Evolutionary conservation across 2,113 vertebrate species (phyloP).

Genomic region (Melanotaenia duboulayi): DNA sequence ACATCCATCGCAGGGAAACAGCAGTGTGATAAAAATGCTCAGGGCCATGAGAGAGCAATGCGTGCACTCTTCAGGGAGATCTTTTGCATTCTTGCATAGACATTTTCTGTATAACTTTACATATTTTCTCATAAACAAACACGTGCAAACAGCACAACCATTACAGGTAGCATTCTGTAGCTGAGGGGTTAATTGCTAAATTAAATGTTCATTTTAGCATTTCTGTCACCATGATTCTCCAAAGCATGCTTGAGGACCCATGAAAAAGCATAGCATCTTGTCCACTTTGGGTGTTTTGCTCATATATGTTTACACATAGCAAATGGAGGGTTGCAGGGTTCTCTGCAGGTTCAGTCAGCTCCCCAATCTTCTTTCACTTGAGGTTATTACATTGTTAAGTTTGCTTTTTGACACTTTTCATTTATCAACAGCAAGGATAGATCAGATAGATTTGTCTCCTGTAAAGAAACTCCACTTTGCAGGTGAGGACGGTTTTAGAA

Average conservation of each 20-base stretch:
- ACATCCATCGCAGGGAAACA: conserved; percentile 2
- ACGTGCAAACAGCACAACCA: conserved; percentile 21
- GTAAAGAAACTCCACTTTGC: conserved; percentile 22
- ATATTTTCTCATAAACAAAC: conserved; percentile 29
- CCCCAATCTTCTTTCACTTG: too few species aligned
- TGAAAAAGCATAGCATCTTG: conserved; percentile 9
- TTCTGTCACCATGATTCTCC: conserved; percentile 34
- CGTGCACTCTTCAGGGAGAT: conserved; percentile 12
- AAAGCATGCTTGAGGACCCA: conserved; percentile 20
- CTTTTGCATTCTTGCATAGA: conserved; percentile 24
- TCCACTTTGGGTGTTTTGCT: background rate
- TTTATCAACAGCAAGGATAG: conserved; percentile 33
- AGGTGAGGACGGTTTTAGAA: conserved; percentile 38
- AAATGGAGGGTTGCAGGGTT: conserved; percentile 67
- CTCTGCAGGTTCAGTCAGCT: conserved; percentile 11
- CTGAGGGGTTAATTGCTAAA: conserved; percentile 66
- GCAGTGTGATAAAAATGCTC: conserved; percentile 19
- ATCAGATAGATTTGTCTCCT: conserved; percentile 31
- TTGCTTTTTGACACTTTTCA: conserved; percentile 35
- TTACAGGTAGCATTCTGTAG: conserved; percentile 28
- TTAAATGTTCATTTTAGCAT: conserved; percentile 49
- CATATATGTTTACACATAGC: conserved; percentile 15
- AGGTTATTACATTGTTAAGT: background rate
- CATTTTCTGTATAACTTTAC: conserved; percentile 8
- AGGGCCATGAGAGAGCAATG: conserved; percentile 23